A percentile compares a stretch with the other conserved stretches of the same genome.
Conservation (phyloP, 1,140 invertebrate genomes). For the Andrena cerasifolii region DNA sequence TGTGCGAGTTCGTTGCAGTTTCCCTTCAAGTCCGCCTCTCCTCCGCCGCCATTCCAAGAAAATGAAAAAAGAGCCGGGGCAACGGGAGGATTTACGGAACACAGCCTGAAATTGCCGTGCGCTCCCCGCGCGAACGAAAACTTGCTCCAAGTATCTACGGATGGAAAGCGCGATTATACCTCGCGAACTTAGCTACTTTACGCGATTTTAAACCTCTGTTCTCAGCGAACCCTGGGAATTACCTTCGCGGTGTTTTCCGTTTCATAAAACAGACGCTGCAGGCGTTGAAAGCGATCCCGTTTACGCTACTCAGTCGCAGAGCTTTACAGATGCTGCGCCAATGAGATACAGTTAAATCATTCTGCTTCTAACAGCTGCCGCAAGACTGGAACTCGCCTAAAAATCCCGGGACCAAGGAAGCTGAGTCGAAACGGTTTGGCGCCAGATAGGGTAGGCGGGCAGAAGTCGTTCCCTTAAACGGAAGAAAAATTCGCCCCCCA, state of each 20-base stretch:
- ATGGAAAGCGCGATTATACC: neutral
- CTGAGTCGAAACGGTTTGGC: neutral
- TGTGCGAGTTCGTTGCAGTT: slow-evolving; percentile 63
- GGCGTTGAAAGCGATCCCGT: slow-evolving; percentile 4
- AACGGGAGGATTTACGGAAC: neutral
- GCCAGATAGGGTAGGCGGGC: neutral
- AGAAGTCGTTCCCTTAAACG: slow-evolving; percentile 12
- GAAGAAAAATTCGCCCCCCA: slow-evolving; percentile 33
- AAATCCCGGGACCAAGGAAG: neutral
- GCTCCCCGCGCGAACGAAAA: neutral
- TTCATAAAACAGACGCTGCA: neutral
- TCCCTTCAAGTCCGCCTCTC: slow-evolving; percentile 47
- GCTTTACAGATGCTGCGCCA: too few relatives aligned
- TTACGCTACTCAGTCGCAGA: neutral
- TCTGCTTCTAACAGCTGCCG: too few relatives aligned
- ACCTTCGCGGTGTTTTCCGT: neutral
- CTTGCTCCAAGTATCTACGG: neutral
- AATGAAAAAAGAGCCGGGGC: neutral
- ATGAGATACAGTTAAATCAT: too few relatives aligned
- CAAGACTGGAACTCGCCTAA: too few relatives aligned
- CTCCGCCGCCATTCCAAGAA: neutral
- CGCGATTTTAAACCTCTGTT: neutral
- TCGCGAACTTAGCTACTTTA: neutral
- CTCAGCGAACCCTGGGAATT: neutral
- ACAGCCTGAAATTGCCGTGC: slow-evolving; percentile 2